These are phyloP conservation scores for Lontra canadensis DNA, from an alignment of 2,113 vertebrate species.

Conservation along the genomic window DNA sequence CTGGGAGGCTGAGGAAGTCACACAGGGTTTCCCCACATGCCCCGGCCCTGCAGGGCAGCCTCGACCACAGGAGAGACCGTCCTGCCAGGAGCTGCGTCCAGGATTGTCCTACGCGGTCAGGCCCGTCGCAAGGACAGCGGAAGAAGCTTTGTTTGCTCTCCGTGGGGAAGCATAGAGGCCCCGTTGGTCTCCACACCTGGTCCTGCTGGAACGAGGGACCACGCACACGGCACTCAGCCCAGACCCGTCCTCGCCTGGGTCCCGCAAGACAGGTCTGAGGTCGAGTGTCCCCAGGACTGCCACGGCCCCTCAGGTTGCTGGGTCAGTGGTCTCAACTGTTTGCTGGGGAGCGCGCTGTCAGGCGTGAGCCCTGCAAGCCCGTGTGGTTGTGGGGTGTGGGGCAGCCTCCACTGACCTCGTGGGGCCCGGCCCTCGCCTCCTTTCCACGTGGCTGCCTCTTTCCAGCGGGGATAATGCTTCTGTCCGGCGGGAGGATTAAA, in stretches of 20 bases:
- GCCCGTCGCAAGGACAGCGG: background rate
- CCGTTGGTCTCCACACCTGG: too few relatives aligned
- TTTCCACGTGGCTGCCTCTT: background rate
- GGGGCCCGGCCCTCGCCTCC: background rate
- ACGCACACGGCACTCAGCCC: fast-evolving
- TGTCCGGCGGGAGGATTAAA: background rate
- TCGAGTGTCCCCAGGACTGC: background rate
- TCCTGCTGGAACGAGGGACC: background rate
- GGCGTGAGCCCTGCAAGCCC: background rate
- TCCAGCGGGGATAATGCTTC: background rate
- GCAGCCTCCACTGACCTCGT: too few relatives aligned
- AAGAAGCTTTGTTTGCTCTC: background rate
- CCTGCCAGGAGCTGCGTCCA: background rate
- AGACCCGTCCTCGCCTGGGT: background rate
- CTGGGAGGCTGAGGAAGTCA: background rate
- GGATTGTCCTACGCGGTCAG: background rate
- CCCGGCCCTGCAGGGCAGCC: background rate
- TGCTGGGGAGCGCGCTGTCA: background rate
- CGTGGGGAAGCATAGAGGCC: background rate
- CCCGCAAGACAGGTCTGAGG: background rate
- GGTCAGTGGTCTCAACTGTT: fast-evolving
- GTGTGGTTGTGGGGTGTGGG: background rate
- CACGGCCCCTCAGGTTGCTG: background rate
- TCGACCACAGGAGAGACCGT: fast-evolving
- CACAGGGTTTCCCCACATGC: too few relatives aligned